Base-by-base conservation (phyloP, 1,140 invertebrate genomes). In the Pemphigus obesinymphae region DNA sequence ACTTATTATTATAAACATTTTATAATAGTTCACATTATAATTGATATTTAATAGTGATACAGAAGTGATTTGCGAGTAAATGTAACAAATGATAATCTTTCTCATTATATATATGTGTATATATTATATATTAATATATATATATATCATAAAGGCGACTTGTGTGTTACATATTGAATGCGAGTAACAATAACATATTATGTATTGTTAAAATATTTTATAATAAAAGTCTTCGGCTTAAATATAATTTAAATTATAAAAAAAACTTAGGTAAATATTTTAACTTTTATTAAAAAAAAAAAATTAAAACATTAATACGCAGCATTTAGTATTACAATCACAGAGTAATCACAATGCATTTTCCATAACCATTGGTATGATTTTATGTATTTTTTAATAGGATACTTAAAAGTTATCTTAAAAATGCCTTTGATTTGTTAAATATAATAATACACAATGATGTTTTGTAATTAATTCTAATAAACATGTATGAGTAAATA, bases 261-360 rank as follows among this genome's bases (percentile, higher is more conserved):
- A 68, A 40, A 66, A 68, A 23, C 37, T 13, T 40, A 40, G 40
- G 11, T 40, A 37, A 40, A 40, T 68, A 40, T 40, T 40, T 23
- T 8, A 58, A 40, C 23, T 37, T 26, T 43, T 15, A 70, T 13
- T 37, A 66, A 66, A 29, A 66, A 70, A 70, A 40, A 45, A 70
- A 15, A 31, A 63, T 4, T 13, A 63, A n/a, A 61, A 61, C n/a
- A 31, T 20, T 43, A 6, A 3, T 6, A 10, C 13, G 45, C 40
- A 70, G 45, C 7, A 8, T 72, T 45, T 45, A 72, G 31, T 29
- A 72, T 48, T 48, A 72, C 26, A 72, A 72, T 72, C 68, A 72
- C 68, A 72, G 68, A 72, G 43, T 72, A 29, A 48, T n/a, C n/a
- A 48, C 68, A 72, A 48, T 48, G 43, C 29, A 72, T 72, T 72